Base-by-base conservation (phyloP, 2,888 invertebrate species). In the Oxytorus armatus region DNA sequence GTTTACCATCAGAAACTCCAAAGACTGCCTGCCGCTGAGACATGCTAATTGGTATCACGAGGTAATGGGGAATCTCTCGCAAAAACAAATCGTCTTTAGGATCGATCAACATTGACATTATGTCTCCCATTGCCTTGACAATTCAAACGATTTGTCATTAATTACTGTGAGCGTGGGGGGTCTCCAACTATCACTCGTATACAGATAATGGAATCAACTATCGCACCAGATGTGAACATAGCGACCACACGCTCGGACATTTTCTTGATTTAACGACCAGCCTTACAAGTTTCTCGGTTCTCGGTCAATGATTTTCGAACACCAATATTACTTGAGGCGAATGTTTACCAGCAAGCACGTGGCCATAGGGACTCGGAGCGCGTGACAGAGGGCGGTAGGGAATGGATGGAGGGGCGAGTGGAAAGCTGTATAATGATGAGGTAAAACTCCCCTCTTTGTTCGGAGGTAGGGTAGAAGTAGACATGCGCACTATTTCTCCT, bases 321-420 rank as follows among this genome's bases (percentile, higher is more conserved):
- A 47, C n/a, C n/a, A 61, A 63, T 63, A 49, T 65, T 55, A 75
- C 75, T 69, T 16, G 33, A 53, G 59, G 66, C 51, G 33, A 76
- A 65, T 79, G 76, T 76, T 79, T 79, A 76, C 79, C 44, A 36
- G 57, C 65, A 79, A 79, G 70, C 79, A 79, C 79, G 79, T 79
- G 79, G 79, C 75, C n/a, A n/a, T n/a, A n/a, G n/a, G n/a, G 18
- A 42, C 66, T 23, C 36, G 51, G 44, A 42, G 36, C 70, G 63
- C 79, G 68, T 77, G 79, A 81, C 80, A 70, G 77, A 59, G 36
- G 65, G 51, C 42, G 42, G 82, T 57, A 59, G 77, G 51, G 63
- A 72, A 59, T 29, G 79, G 47, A 36, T 55, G 65, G 70, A 18
- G 36, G 51, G 16, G 8, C 57, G 23, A 42, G 33, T 42, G 63